Evolutionary conservation across 2,113 vertebrate genomes (phyloP).

Genomic region (Stegostoma tigrinum): DNA sequence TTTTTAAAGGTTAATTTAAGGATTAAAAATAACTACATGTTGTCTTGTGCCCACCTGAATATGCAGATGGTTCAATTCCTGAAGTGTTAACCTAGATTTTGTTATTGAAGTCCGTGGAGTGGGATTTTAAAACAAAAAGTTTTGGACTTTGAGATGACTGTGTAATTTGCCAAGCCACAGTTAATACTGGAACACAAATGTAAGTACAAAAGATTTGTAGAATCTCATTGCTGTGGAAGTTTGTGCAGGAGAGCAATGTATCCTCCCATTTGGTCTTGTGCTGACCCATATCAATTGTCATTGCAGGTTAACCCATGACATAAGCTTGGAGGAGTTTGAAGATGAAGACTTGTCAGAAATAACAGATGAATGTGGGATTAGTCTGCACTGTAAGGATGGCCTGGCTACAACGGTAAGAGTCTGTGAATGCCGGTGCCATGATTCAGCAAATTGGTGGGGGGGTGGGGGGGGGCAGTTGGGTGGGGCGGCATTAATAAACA

Average conservation of each 20-base stretch:
- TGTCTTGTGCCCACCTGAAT: not conserved
- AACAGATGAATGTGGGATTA: slow-evolving; percentile 84
- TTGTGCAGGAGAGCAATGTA: not conserved
- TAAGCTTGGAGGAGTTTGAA: slow-evolving; percentile 94
- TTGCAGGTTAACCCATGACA: slow-evolving; percentile 90
- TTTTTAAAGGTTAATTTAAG: not conserved
- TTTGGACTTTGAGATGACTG: not conserved
- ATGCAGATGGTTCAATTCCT: not conserved
- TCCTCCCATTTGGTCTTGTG: not conserved
- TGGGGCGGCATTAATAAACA: not conserved
- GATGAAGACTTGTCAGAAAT: slow-evolving; percentile 95
- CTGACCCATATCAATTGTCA: slow-evolving; percentile 24
- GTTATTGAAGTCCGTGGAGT: not conserved
- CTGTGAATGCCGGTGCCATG: not conserved
- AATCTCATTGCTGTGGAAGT: not conserved
- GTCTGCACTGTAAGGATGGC: slow-evolving; percentile 80
- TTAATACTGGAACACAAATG: not conserved
- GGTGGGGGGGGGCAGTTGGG: not conserved
- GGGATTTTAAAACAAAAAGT: not conserved
- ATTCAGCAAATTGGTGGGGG: not conserved
- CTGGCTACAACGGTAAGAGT: slow-evolving; percentile 71
- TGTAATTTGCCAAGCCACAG: not conserved
- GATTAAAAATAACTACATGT: not conserved
- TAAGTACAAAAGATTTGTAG: not conserved
- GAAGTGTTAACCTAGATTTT: not conserved